Percentiles rank a stretch among this genome's conserved stretches.
Evolutionary conservation across 2,888 invertebrate species (phyloP).

Genomic region (Limnephilus auricula): DNA sequence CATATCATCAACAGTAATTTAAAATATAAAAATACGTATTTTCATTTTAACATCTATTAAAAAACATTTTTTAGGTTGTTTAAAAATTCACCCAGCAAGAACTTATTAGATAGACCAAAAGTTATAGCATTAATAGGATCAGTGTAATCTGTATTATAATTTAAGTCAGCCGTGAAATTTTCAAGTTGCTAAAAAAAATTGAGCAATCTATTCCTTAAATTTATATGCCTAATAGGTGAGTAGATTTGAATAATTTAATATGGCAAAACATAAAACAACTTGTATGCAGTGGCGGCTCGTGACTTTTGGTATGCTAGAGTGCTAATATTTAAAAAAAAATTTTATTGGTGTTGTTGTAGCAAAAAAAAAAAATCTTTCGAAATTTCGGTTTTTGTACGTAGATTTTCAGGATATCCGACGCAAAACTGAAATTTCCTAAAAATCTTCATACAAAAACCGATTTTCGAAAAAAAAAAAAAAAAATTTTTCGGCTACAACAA

Average conservation of each 20-base stretch:
- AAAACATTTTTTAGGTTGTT: neutral
- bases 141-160: neutral
- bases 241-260: neutral
- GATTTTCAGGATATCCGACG: no score
- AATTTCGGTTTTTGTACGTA: no score
- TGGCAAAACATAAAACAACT: neutral
- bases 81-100: neutral
- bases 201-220: neutral
- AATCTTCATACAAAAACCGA: no score
- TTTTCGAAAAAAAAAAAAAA: no score
- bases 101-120: neutral
- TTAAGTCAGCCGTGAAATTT: neutral
- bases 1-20: conserved; percentile 18
- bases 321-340: no score
- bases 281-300: no score
- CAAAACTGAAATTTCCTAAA: no score
- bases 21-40: conserved; percentile 22
- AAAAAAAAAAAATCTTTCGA: no score
- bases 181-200: neutral
- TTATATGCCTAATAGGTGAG: neutral
- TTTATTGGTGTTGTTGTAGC: no score
- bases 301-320: no score
- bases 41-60: neutral
- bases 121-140: neutral
- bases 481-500: no score